Base-by-base conservation (phyloP, 2,797 vertebrate species). In the Salmo trutta region DNA sequence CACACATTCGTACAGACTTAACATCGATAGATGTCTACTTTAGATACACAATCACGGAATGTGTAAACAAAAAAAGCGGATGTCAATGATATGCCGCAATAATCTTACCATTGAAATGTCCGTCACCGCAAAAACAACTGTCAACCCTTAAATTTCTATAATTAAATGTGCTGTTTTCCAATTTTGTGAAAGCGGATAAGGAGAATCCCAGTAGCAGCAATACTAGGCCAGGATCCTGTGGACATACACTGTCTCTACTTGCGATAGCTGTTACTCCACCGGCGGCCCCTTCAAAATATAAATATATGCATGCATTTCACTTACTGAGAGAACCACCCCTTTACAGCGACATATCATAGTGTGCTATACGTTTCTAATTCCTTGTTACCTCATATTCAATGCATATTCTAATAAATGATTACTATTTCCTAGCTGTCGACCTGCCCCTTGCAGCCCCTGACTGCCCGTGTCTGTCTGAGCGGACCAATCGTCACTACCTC, bases 191-290 rank as follows among this genome's bases (percentile, higher is more conserved):
- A 92, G 91, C 89, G 92, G 92, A 93, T 93, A 89, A 91, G 88
- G 88, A 92, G 87, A 94, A 91, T 93, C 91, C 93, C 89, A 77
- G 90, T 92, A 85, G 91, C 90, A 87, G 83, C 80, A 94, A 89
- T 89, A 91, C 93, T 95, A 95, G 95, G 95, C 95, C 95, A 85
- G 92, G 92, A 94, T 94, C 93, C 94, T 91, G 90, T 91, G 88
- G 91, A 89, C 90, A 89, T 87, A 87, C 86, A 78, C 88, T 62
- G 85, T 74, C 88, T 64, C 79, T 47, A 84, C 91, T 87, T 86
- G 89, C 89, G 87, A 89, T 67, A 31, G 65, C 29, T 88, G 88
- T 90, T 86, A 84, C 85, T 88, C 87, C 87, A 88, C 67, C 81
- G 79, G 89, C 91, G 91, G 92, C 91, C 92, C 91, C 86, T 86